Conservation (phyloP, 2,888 invertebrate species). For the Ochropacha duplaris region DNA sequence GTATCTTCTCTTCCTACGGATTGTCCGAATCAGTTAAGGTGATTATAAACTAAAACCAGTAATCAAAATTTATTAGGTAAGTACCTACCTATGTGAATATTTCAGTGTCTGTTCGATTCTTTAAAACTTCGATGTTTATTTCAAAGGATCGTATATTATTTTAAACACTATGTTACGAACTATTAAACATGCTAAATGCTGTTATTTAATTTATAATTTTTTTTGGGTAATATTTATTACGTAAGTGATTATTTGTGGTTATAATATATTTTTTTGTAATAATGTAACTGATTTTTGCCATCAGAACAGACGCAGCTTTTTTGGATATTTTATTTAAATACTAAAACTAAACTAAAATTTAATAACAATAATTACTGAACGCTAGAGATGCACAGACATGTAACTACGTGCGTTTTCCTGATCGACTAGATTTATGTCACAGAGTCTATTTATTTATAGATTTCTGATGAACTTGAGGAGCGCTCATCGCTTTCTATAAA, state of each 20-base stretch:
- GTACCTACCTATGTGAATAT: no score
- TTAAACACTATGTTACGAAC: no score
- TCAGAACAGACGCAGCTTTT: no score
- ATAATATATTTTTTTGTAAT: no score
- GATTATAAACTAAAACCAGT: background rate
- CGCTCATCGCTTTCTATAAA: constrained; percentile 38
- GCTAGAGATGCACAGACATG: background rate
- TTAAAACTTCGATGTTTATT: background rate
- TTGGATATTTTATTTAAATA: no score
- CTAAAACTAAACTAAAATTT: no score
- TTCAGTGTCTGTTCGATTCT: background rate
- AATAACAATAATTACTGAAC: no score
- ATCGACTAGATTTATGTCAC: constrained; percentile 5
- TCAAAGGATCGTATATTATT: background rate
- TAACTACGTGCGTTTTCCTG: background rate
- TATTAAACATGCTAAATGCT: no score
- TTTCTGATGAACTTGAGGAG: constrained; percentile 36
- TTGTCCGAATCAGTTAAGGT: background rate
- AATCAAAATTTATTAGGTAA: background rate
- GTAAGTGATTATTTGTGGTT: no score
- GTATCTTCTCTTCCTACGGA: background rate
- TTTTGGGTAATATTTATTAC: no score
- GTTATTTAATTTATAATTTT: no score
- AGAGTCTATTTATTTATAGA: constrained; percentile 35
- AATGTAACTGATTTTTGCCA: no score